Base-by-base conservation (phyloP, 2,888 invertebrate genomes). In the Eristalis tenax region DNA sequence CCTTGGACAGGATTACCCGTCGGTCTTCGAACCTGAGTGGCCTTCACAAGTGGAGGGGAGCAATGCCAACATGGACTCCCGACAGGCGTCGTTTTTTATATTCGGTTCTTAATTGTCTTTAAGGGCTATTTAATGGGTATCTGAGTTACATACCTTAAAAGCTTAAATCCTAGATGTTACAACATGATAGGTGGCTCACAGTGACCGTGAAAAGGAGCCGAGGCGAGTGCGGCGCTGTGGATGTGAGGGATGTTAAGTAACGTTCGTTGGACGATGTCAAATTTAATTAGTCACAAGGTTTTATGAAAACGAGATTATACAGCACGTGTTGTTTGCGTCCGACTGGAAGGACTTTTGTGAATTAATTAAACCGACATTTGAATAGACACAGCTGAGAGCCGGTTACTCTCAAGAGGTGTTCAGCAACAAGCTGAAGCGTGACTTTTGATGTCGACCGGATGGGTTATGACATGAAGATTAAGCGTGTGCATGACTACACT, bases 101-200 rank as follows among this genome's bases (percentile, higher is more conserved):
- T 75, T 50, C 43, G 32, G 22, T 57, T 32, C 69, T 68, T 83
- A 74, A 83, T 79, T 83, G 63, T 78, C 83, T 74, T 78, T 83
- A 65, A 69, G 64, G 64, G 59, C 70, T 64, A 82, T 65, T 82
- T 76, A 82, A 66, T 70, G 74, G 75, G 57, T 68, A 69, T 68
- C 22, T 40, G 66, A 69, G 50, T 56, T 73, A 74, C 69, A 59
- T 64, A 69, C 69, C 59, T 83, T 57, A 73, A 28, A 70, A 66
- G 79, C 61, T 66, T 13, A 32, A 73, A 43, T 73, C 59, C 61
- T 71, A 56, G 15, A 74, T 38, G 50, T 63, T 50, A 38, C 22
- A 77, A 38, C 18, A n/a, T 15, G 77, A 56, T 71, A 28, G 40
- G 78, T 64, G 50, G 61, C 32, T n/a, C 28, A 50, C 11, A 0